phyloP scores from a whole-genome alignment of 2,113 vertebrate species.

The Sylvilagus bachmani region DNA sequence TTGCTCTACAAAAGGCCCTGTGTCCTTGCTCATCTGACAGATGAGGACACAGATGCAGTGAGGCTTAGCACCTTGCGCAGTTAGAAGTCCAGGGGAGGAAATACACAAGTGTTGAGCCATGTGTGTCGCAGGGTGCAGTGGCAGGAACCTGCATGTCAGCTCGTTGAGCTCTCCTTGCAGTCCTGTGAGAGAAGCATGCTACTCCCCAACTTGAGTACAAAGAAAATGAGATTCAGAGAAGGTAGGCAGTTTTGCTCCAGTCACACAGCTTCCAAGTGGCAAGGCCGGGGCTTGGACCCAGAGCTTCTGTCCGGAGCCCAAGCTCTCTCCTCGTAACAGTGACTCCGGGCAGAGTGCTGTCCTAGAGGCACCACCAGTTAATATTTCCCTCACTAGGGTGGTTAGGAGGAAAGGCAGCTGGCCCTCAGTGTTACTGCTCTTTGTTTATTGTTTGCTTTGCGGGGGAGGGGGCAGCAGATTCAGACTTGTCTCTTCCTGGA shows the following conservation, averaged over 20 bases:
- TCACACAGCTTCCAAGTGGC: neutral
- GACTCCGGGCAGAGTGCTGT: neutral
- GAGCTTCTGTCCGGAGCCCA: neutral
- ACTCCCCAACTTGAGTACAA: neutral
- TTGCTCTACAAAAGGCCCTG: neutral
- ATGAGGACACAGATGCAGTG: too few species aligned
- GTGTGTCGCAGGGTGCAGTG: neutral
- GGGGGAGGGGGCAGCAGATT: neutral
- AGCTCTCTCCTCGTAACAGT: neutral
- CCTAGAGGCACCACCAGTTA: neutral
- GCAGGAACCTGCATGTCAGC: too few species aligned
- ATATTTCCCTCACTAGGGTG: neutral
- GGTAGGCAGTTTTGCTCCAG: neutral
- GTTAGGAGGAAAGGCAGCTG: neutral
- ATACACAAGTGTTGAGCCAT: too few species aligned
- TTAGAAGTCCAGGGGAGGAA: neutral
- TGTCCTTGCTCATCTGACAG: neutral
- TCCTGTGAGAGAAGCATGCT: too few species aligned
- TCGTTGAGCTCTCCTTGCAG: neutral
- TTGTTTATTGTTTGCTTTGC: neutral
- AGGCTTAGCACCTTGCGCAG: neutral
- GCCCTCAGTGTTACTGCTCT: neutral
- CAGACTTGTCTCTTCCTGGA: neutral
- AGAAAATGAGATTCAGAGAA: conserved; percentile 40
- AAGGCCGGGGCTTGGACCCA: neutral